These are phyloP conservation scores for human (Homo sapiens) DNA, from an alignment of 2,113 vertebrate genomes.

Conservation along the genomic window GRCh38 chr7:90787001-90787500, in stretches of 20 bases:
- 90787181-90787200: constrained; percentile 66
- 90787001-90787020: background rate
- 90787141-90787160: constrained; percentile 64
- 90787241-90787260: constrained; percentile 56
- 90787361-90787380: background rate
- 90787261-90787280: constrained; percentile 50
- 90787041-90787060: background rate
- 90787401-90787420: background rate
- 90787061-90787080: constrained; percentile 1
- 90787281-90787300: constrained; percentile 40
- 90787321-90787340: background rate
- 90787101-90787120: constrained; percentile 64
- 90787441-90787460: background rate
- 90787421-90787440: background rate
- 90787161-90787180: constrained; percentile 68
- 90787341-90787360: background rate
- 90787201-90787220: constrained; percentile 22
- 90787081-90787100: constrained; percentile 22
- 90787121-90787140: constrained; percentile 12
- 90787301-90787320: constrained; percentile 44
- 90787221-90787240: background rate
- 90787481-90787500: background rate
- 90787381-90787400: background rate
- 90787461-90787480: background rate
- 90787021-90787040: background rate